Evolutionary conservation across 2,113 vertebrate species (phyloP).

Genomic region (Ceyx melanurus): DNA sequence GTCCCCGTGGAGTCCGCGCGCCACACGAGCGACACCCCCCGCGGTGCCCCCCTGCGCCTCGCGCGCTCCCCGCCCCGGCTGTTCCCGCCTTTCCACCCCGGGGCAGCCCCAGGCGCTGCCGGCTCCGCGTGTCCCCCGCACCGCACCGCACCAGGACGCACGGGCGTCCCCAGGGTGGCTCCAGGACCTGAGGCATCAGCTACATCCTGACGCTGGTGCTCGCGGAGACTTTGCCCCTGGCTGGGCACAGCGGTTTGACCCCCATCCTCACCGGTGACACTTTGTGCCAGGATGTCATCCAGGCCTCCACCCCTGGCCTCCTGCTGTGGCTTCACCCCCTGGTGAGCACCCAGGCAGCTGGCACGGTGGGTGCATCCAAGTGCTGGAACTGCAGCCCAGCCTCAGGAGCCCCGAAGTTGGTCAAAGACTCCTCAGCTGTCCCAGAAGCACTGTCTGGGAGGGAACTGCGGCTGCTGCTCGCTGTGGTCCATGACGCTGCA

Average conservation of each 20-base stretch:
- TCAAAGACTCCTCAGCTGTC: rapidly evolving
- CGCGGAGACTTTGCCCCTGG: neutral
- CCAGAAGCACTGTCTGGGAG: neutral
- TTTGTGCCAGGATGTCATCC: neutral
- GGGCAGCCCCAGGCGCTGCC: too few relatives aligned
- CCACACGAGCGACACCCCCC: too few relatives aligned
- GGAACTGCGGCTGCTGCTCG: neutral
- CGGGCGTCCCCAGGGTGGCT: rapidly evolving
- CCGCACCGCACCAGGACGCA: neutral
- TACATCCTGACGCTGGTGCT: neutral
- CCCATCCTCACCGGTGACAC: rapidly evolving
- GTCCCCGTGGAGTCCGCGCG: too few relatives aligned
- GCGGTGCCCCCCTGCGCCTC: too few relatives aligned
- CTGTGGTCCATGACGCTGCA: neutral
- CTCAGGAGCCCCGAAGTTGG: neutral
- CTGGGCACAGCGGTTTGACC: neutral
- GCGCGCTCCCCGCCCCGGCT: too few relatives aligned
- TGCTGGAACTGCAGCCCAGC: neutral
- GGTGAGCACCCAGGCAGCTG: neutral
- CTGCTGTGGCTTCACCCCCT: neutral
- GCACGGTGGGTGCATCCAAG: too few relatives aligned
- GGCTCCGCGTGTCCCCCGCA: neutral
- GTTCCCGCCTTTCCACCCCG: too few relatives aligned
- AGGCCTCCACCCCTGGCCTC: neutral
- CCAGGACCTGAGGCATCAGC: rapidly evolving